Evolutionary conservation across 2,797 vertebrate genomes (phyloP).

Genomic region (Spinus pinus): DNA sequence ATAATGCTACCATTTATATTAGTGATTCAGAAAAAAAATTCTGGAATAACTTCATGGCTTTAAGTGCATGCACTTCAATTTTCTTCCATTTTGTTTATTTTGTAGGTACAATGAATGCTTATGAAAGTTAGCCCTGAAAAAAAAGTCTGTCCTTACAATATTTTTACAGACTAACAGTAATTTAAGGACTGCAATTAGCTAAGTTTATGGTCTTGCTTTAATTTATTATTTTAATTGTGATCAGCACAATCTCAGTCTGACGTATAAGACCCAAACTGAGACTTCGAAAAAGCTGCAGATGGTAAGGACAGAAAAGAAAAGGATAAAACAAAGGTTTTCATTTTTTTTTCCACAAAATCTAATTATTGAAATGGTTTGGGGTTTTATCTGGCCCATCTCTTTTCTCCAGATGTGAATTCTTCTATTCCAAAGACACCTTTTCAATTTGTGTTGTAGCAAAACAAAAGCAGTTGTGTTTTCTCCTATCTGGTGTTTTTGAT

Average conservation of each 20-base stretch:
- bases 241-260: not conserved
- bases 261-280: not conserved
- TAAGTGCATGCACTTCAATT: not conserved
- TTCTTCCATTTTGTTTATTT: not conserved
- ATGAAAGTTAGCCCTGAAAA: not conserved
- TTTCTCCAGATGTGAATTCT: not conserved
- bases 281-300: not conserved
- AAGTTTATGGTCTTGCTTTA: not conserved
- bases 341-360: not conserved
- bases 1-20: not conserved
- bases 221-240: not conserved
- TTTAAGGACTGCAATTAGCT: not conserved
- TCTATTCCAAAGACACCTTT: not conserved
- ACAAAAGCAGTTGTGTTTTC: not conserved
- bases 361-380: not conserved
- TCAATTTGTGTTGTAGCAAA: not conserved
- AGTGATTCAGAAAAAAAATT: not conserved
- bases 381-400: not conserved
- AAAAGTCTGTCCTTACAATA: not conserved
- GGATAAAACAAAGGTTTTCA: not conserved
- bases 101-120: not conserved
- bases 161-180: not conserved
- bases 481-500: not conserved
- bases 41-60: not conserved
- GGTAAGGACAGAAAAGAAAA: not conserved